Evolutionary conservation across 2,113 vertebrate species (phyloP).

Genomic region (Recurvirostra avosetta): DNA sequence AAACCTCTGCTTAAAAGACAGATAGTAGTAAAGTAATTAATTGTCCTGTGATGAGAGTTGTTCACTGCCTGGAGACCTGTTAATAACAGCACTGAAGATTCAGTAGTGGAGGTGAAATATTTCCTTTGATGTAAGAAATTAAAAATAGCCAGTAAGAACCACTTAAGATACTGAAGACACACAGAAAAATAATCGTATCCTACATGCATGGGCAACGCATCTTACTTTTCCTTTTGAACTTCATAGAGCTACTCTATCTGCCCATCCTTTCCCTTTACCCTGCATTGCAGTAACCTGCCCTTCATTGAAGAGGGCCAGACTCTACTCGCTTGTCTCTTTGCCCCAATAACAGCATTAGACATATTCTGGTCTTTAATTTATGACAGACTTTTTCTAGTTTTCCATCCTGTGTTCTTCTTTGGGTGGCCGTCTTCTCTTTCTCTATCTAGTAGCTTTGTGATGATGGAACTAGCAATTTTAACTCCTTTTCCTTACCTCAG

Average conservation of each 20-base stretch:
- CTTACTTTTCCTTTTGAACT: neutral
- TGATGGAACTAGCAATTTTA: neutral
- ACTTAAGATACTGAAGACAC: neutral
- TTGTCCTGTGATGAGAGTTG: neutral
- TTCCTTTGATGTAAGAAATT: neutral
- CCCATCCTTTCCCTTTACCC: neutral
- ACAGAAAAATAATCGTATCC: neutral
- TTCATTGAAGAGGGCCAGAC: neutral
- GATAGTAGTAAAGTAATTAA: neutral
- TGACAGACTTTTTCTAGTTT: neutral
- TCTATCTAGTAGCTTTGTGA: neutral
- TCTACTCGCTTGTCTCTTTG: neutral
- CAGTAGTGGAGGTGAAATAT: neutral
- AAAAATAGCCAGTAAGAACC: neutral
- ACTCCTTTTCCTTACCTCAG: neutral
- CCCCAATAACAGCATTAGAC: neutral
- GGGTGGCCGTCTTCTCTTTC: neutral
- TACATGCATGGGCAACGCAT: rapidly evolving
- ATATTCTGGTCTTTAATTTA: neutral
- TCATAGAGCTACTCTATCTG: neutral
- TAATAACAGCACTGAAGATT: neutral
- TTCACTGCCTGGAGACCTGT: neutral
- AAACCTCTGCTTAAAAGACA: neutral
- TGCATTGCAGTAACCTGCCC: neutral
- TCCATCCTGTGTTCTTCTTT: neutral